Evolutionary conservation across 2,113 vertebrate species (phyloP).

Genomic region (Meriones unguiculatus): DNA sequence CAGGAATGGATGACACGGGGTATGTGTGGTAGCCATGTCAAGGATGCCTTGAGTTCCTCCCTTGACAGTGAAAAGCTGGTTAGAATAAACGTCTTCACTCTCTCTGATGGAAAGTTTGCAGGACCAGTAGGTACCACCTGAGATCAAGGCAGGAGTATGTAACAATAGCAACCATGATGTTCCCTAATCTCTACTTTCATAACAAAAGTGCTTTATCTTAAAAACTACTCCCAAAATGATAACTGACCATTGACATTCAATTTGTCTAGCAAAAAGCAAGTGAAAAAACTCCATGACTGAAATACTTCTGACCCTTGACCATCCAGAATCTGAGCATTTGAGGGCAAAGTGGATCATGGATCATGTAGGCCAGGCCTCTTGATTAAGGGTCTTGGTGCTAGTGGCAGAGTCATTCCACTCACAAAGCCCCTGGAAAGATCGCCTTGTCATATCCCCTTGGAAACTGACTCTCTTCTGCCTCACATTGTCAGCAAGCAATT

Average conservation of each 20-base stretch:
- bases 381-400: neutral
- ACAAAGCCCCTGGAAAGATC: neutral
- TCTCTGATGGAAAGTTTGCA: neutral
- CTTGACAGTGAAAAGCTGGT: neutral
- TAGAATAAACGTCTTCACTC: neutral
- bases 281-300: neutral
- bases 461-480: constrained; percentile 29
- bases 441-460: neutral
- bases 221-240: neutral
- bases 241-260: neutral
- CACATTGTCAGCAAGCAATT: constrained; percentile 64
- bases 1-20: neutral
- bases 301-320: neutral
- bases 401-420: neutral
- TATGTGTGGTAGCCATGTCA: neutral
- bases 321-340: neutral
- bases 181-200: neutral
- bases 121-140: neutral
- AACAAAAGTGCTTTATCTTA: constrained; percentile 16
- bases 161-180: neutral
- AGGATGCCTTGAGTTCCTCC: neutral
- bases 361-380: neutral
- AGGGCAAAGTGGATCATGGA: neutral
- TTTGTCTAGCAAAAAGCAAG: neutral
- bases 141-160: neutral